A percentile compares a stretch with the other conserved stretches of the same genome.
Evolutionary conservation across 37 sponge, comb jelly and placozoan species (phyloP).

Genomic region (Chondrosia reniformis): DNA sequence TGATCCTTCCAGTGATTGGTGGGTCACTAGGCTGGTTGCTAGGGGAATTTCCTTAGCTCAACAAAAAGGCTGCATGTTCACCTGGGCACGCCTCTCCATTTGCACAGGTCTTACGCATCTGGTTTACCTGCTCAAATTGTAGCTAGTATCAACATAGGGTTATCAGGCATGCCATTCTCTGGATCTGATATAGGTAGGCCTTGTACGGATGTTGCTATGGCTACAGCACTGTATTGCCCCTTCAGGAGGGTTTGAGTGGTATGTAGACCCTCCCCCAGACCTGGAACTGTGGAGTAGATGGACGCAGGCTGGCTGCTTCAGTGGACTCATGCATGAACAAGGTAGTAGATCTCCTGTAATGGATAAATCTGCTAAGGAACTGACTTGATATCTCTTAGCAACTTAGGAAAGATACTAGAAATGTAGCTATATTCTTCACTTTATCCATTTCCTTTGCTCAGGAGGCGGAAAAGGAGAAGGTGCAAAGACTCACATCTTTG

Average conservation of each 20-base stretch:
- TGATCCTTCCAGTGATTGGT: constrained; percentile 65
- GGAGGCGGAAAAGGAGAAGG: constrained; percentile 49
- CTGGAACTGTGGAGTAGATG: constrained; percentile 57
- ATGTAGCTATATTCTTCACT: neutral
- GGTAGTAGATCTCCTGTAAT: too few species aligned
- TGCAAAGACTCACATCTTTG: constrained; percentile 57
- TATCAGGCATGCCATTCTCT: constrained; percentile 64
- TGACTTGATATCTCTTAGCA: neutral
- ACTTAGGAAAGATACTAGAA: neutral
- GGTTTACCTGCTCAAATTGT: constrained; percentile 53
- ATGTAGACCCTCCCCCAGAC: constrained; percentile 46
- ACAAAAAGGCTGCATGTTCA: neutral
- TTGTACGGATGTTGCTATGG: neutral
- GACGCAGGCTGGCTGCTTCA: constrained; percentile 57
- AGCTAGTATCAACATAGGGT: constrained; percentile 54
- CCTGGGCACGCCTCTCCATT: neutral
- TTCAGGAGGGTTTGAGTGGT: constrained; percentile 66
- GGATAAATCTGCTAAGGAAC: neutral
- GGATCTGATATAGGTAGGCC: constrained; percentile 56
- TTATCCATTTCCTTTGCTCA: neutral
- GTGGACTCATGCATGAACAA: constrained; percentile 66
- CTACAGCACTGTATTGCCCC: neutral
- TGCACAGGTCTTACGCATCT: constrained; percentile 48
- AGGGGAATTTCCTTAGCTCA: too few species aligned
- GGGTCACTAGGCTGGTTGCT: neutral